These are phyloP conservation scores for Gymnoscopelus microlampas DNA, from an alignment of 2,797 vertebrate genomes.

Conservation along the genomic window DNA sequence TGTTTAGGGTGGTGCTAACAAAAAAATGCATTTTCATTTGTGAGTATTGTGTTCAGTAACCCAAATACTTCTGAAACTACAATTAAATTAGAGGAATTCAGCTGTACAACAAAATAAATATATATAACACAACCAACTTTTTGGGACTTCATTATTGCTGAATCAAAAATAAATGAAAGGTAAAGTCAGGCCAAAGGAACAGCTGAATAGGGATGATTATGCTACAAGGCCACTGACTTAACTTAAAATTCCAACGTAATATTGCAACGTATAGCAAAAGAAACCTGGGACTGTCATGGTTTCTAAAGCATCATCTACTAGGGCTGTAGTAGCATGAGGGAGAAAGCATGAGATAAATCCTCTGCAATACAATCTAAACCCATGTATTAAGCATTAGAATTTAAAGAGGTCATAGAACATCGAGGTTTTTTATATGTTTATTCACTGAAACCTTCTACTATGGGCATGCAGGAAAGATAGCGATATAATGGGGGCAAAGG, in stretches of 20 bases:
- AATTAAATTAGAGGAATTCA: slow-evolving; percentile 8
- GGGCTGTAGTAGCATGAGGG: neutral
- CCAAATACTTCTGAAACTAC: slow-evolving; percentile 13
- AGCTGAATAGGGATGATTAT: slow-evolving; percentile 64
- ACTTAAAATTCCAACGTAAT: slow-evolving; percentile 42
- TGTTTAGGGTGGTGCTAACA: no score
- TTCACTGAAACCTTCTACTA: no score
- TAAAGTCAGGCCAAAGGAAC: slow-evolving; percentile 53
- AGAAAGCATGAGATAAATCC: no score
- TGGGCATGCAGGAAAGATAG: no score
- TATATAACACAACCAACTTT: slow-evolving; percentile 12
- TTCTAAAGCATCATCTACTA: neutral
- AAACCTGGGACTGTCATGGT: slow-evolving; percentile 20
- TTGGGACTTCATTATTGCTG: slow-evolving; percentile 28
- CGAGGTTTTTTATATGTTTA: no score
- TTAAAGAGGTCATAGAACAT: no score
- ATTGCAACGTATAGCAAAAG: slow-evolving; percentile 34
- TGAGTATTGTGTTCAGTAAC: neutral
- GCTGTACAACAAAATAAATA: slow-evolving; percentile 11
- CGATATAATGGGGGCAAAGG: neutral
- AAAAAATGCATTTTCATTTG: no score
- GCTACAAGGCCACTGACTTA: slow-evolving; percentile 47
- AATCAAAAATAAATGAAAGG: slow-evolving; percentile 16
- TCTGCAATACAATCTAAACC: no score
- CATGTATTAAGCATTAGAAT: no score